Evolutionary conservation across 2,888 invertebrate species (phyloP).

Genomic region (Sarcophaga carnaria): DNA sequence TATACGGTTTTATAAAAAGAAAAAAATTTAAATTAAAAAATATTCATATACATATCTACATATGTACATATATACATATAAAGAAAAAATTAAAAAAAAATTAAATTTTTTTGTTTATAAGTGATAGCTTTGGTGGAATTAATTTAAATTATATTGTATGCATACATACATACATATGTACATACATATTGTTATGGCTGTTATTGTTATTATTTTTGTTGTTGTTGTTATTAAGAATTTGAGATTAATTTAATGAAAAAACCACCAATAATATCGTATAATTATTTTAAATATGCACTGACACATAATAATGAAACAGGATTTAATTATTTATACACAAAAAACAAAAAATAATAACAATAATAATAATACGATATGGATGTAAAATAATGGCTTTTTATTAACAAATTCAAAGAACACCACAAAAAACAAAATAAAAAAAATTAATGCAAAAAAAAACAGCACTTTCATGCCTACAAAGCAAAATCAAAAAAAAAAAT

Average conservation of each 20-base stretch:
- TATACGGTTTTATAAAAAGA: background rate
- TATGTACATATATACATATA: no score
- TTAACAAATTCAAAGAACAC: background rate
- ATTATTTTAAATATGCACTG: slow-evolving; percentile 69
- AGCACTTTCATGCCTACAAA: background rate
- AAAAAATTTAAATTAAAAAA: background rate
- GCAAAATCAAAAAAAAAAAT: background rate
- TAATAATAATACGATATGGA: no score
- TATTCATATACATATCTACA: no score
- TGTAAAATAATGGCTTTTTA: background rate
- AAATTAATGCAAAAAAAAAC: background rate
- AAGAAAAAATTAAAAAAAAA: background rate
- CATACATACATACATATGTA: background rate
- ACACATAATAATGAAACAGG: slow-evolving; percentile 68
- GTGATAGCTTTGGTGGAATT: slow-evolving; percentile 67
- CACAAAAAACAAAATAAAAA: background rate
- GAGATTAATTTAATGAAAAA: slow-evolving; percentile 69
- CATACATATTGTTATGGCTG: no score
- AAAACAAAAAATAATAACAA: slow-evolving; percentile 40
- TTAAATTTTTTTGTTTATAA: slow-evolving; percentile 37
- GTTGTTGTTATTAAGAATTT: slow-evolving; percentile 60
- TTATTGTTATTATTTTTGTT: background rate
- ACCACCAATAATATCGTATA: slow-evolving; percentile 63
- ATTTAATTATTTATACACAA: slow-evolving; percentile 62
- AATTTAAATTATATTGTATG: slow-evolving; percentile 66